Base-by-base conservation (phyloP, 2,888 invertebrate species). In the Metalampra italica region DNA sequence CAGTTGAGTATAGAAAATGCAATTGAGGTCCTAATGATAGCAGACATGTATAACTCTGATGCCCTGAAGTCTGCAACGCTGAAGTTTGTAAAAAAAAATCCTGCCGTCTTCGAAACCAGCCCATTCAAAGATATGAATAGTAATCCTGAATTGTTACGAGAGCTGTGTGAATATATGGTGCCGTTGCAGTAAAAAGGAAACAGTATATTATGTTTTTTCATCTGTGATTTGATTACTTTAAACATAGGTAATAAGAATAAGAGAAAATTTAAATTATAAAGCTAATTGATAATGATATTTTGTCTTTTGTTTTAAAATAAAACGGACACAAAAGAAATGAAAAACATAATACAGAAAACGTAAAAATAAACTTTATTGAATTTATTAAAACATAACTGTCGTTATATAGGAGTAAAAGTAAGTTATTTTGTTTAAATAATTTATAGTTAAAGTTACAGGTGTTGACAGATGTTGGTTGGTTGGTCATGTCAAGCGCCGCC, bases 361-460 rank as follows among this genome's bases (percentile, higher is more conserved):
- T 85, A 82, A 82, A 84, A 84, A 84, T 85, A 85, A 84, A 84
- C 81, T 85, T 85, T 85, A 85, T 84, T 83, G 68, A 75, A 76
- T 78, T 80, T 70, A 68, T 80, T 70, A 68, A 78, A 82, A 84
- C 81, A 83, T 75, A 81, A 82, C 75, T 76, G 62, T 71, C 66
- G 68, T 76, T 78, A 71, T 73, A 75, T 69, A 76, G 67, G 59
- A 66, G 64, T 74, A 68, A 74, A 67, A 11, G 32, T 36, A n/a
- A 36, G n/a, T 5, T 66, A 64, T 60, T 61, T 55, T 54, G 49
- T 71, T 66, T 62, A 65, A 78, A 79, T 82, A 78, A 79, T 59
- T 61, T 66, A n/a, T 66, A 67, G 61, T 49, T 29, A 51, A 22
- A 22, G 32, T 51, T 52, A 52, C 38, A 48, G 43, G 5, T 22